Evolutionary conservation across 30 jellyfish, hydroid and myxozoan genomes (phyloP), one percentile per base, ranked within the genome.

Genomic region (Chironex yamaguchii): DNA sequence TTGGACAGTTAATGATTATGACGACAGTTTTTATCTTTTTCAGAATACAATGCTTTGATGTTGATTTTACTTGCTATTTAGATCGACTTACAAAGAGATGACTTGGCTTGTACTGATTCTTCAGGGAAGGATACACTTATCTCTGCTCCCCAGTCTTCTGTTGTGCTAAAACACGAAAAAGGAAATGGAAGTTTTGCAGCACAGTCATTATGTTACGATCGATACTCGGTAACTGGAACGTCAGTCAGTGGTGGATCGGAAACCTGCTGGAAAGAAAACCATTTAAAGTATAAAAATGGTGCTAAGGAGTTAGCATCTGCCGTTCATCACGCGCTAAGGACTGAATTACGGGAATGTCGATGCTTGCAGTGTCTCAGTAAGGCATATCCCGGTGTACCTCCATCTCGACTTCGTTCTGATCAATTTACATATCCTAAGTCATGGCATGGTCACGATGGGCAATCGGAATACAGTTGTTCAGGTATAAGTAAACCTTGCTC

Each of bases 251-350:
- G 99, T 78, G 97, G 99, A 52, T 87, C 99, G 24, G 96, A 89
- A 33, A 73, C 67, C 1, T 75, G 72, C 42, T 42, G 58, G 58
- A 65, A 84, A n/a, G 97, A 84, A 65, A 84, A 82, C 71, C 87
- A 86, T 32, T 54, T 81, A 42, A 93, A 87, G 50, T 82, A 82
- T 36, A 84, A 90, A 66, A 90, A 88, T 50, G 91, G 91, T 1
- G 99, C 99, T n/a, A 94, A 94, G 79, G 99, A 85, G 49, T 89
- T 94, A 0, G 90, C 96, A 2, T 80, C 96, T 20, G 97, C 97
- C 0, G 96, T 94, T 20, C 99, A 94, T 33, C 99, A 94, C 65
- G 94, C 96, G 2, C 34, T 94, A 53, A 12, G 99, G 79, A 94
- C 91, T 28, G 90, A 89, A 52, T 87, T 92, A 0, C 82, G 70